Conservation (phyloP, 1,140 invertebrate genomes). For the Andrena cerasifolii region DNA sequence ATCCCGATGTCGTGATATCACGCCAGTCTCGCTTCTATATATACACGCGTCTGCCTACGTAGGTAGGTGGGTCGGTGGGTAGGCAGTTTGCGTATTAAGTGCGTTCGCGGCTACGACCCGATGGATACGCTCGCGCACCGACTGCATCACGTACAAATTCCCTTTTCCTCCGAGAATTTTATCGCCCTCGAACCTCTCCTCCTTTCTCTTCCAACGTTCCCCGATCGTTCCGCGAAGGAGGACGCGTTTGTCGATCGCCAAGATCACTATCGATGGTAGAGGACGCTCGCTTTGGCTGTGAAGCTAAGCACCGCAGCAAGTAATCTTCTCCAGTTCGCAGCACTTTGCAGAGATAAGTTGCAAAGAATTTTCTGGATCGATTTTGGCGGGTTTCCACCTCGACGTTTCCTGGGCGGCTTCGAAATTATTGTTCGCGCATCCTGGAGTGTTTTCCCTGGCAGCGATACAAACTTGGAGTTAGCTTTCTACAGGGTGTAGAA, state of each 20-base stretch:
- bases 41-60: constrained; percentile 18
- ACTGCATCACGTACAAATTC: background rate
- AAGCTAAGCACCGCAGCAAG: too few relatives aligned
- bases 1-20: constrained; percentile 54
- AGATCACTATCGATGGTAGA: too few relatives aligned
- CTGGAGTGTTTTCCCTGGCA: too few relatives aligned
- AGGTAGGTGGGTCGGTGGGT: constrained; percentile 40
- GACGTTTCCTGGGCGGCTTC: too few relatives aligned
- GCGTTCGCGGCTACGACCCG: constrained; percentile 7
- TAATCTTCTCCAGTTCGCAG: too few relatives aligned
- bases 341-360: too few relatives aligned
- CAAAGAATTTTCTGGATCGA: too few relatives aligned
- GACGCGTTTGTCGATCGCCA: background rate
- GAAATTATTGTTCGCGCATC: too few relatives aligned
- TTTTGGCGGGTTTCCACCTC: too few relatives aligned
- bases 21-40: background rate
- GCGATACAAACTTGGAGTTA: too few relatives aligned
- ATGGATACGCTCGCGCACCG: background rate
- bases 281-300: too few relatives aligned
- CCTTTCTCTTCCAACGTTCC: background rate
- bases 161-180: constrained; percentile 27
- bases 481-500: too few relatives aligned
- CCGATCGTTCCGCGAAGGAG: background rate
- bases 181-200: constrained; percentile 11
- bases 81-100: constrained; percentile 50